Evolutionary conservation across 2,113 vertebrate species (phyloP).

Genomic region (Epinephelus fuscoguttatus): DNA sequence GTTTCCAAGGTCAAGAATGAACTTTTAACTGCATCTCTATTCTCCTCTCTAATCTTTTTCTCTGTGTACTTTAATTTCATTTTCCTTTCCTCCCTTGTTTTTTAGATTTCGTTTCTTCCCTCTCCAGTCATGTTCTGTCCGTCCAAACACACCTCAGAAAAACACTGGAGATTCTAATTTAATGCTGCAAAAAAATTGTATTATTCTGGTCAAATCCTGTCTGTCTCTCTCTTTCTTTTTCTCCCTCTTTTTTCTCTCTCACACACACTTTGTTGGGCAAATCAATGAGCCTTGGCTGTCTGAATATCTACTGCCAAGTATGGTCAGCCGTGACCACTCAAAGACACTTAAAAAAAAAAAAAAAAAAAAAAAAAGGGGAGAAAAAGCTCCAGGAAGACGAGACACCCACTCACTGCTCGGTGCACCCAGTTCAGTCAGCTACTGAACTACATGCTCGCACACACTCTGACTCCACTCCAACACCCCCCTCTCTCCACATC

Average conservation of each 20-base stretch:
- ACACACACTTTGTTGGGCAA: conserved; percentile 42
- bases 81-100: not conserved
- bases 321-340: conserved; percentile 54
- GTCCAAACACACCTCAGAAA: conserved; percentile 15
- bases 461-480: conserved; percentile 9
- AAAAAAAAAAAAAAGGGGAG: not conserved
- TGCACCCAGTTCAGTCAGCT: conserved; percentile 41
- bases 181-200: conserved; percentile 31
- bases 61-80: not conserved
- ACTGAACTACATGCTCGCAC: conserved; percentile 48
- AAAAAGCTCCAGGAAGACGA: conserved; percentile 25
- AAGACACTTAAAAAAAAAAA: not conserved
- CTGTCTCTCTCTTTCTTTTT: conserved; percentile 17
- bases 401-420: conserved; percentile 48
- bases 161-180: conserved; percentile 21
- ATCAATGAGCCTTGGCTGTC: conserved; percentile 56
- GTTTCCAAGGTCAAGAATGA: not conserved
- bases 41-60: not conserved
- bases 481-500: not conserved
- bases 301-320: conserved; percentile 60
- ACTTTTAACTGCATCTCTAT: not conserved
- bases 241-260: not conserved
- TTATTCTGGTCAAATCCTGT: conserved; percentile 17
- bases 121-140: not conserved
- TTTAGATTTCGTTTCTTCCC: not conserved